Evolutionary conservation across 2,888 invertebrate genomes (phyloP).

Genomic region (Ophioninae sp.): DNA sequence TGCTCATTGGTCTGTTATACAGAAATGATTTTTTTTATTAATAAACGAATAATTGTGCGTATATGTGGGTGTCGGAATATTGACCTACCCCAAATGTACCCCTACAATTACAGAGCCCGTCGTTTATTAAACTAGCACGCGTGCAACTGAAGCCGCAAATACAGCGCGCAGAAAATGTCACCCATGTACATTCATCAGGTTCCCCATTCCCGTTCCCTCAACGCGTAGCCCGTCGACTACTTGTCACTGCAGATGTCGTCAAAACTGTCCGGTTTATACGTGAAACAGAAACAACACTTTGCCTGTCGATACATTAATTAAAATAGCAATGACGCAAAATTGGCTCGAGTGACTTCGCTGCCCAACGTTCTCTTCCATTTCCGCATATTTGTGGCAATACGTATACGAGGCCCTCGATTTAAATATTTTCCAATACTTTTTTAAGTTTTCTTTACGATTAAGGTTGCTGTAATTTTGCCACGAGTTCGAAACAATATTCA

Average conservation of each 20-base stretch:
- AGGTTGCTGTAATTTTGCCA: no score
- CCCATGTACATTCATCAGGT: slow-evolving; percentile 9
- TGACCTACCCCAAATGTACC: background rate
- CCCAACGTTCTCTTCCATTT: background rate
- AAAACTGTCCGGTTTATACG: slow-evolving; percentile 21
- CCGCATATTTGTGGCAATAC: background rate
- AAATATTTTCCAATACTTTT: background rate
- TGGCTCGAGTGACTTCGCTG: background rate
- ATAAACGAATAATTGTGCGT: background rate
- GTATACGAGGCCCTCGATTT: background rate
- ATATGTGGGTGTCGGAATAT: background rate
- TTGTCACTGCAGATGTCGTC: slow-evolving; percentile 10
- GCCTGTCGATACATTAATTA: slow-evolving; percentile 71
- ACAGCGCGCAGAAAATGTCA: slow-evolving; percentile 10
- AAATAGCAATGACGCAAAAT: slow-evolving; percentile 46
- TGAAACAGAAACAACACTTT: slow-evolving; percentile 15
- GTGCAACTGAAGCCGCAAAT: background rate
- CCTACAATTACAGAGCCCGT: background rate
- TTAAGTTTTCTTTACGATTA: no score
- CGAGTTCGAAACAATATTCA: no score
- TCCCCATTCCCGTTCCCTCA: background rate
- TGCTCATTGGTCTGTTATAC: background rate
- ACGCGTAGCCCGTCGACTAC: background rate
- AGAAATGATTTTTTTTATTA: slow-evolving; percentile 3
- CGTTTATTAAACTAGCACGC: slow-evolving; percentile 4